These are phyloP conservation scores for Falcaria lacertinaria DNA, from an alignment of 2,888 invertebrate species.

Conservation along the genomic window DNA sequence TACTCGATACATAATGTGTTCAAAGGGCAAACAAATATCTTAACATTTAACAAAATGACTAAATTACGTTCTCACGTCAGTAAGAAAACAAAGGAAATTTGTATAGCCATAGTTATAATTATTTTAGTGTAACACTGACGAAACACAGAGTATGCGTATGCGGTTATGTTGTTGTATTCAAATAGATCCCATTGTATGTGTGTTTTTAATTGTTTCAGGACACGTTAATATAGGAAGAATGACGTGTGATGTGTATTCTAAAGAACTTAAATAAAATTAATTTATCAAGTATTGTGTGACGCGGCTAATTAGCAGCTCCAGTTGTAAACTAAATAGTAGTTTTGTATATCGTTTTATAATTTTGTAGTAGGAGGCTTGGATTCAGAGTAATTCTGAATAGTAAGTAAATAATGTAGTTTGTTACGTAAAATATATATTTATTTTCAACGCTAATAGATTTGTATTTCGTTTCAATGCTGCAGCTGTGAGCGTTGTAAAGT, in stretches of 20 bases:
- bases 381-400: not conserved
- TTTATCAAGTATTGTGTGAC: conserved; percentile 4
- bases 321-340: conserved; percentile 4
- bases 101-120: too few species aligned
- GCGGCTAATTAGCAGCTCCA: conserved; percentile 9
- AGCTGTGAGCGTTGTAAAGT: not conserved
- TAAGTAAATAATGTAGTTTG: conserved; percentile 1
- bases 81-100: too few species aligned
- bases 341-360: conserved; percentile 13
- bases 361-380: conserved; percentile 5
- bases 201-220: not conserved
- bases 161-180: not conserved
- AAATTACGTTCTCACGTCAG: too few species aligned
- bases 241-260: not conserved
- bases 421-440: not conserved
- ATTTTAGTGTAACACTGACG: too few species aligned
- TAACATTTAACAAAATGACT: too few species aligned
- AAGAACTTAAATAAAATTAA: not conserved
- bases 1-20: too few species aligned
- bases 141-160: not conserved
- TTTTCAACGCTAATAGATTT: not conserved
- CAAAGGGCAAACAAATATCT: too few species aligned
- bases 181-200: not conserved
- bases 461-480: not conserved
- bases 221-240: not conserved